Evolutionary conservation across 1,140 invertebrate genomes (phyloP).

Genomic region (Spodoptera litura): DNA sequence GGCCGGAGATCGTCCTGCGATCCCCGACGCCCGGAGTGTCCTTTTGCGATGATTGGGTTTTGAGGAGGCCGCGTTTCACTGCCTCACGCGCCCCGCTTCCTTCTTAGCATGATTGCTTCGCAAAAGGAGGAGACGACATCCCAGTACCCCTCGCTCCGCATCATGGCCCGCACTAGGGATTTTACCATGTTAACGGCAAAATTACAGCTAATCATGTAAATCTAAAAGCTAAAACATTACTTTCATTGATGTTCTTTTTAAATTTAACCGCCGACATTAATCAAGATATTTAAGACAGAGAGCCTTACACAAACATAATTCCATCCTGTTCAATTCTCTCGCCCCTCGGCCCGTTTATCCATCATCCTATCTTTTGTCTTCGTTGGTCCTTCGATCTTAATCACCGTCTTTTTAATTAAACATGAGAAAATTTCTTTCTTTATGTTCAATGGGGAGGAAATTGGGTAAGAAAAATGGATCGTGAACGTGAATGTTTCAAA

Average conservation of each 20-base stretch:
- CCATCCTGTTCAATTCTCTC: constrained; percentile 10
- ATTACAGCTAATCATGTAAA: too few relatives aligned
- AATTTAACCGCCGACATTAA: background rate
- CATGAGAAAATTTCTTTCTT: constrained; percentile 31
- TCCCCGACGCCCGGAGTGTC: too few relatives aligned
- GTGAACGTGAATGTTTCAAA: constrained; percentile 4
- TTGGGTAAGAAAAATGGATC: constrained; percentile 22
- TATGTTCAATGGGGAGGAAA: background rate
- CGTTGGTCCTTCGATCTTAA: constrained; percentile 26
- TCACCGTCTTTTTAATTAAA: constrained; percentile 40
- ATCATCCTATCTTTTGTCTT: constrained; percentile 34
- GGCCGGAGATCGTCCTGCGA: too few relatives aligned
- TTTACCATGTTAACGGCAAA: too few relatives aligned
- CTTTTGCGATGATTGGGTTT: too few relatives aligned
- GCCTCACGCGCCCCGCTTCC: too few relatives aligned
- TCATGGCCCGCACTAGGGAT: too few relatives aligned
- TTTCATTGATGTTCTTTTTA: background rate
- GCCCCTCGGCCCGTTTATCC: constrained; percentile 19
- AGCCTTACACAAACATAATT: constrained; percentile 16
- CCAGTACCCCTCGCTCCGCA: too few relatives aligned
- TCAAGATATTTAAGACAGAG: background rate
- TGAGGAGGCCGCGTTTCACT: too few relatives aligned
- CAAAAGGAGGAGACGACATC: too few relatives aligned
- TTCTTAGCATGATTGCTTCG: too few relatives aligned
- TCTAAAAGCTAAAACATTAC: too few relatives aligned